Percentiles rank a stretch among this genome's conserved stretches.
Conservation (phyloP, 2,113 vertebrate genomes). For the Cyprinodon brontotheroides region DNA sequence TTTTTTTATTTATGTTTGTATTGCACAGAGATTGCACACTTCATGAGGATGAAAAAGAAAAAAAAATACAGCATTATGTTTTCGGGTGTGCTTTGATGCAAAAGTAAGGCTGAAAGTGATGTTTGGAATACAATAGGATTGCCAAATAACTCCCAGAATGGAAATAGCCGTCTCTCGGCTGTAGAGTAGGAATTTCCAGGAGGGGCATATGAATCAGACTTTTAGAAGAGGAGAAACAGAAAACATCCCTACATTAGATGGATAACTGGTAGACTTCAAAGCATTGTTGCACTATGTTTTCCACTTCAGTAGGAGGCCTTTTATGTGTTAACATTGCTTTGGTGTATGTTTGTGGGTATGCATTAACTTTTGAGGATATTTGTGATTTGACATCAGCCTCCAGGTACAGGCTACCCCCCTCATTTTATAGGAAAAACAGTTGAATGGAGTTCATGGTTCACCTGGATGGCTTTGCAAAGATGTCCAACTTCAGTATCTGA, state of each 20-base stretch:
- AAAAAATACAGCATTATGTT: conserved; percentile 26
- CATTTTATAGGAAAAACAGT: conserved; percentile 1
- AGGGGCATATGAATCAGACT: conserved; percentile 68
- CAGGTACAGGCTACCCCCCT: conserved; percentile 19
- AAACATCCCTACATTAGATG: conserved; percentile 68
- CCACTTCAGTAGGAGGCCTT: conserved; percentile 66
- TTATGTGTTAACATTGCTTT: conserved; percentile 75
- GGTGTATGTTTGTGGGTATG: conserved; percentile 54
- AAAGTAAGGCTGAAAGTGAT: conserved; percentile 58
- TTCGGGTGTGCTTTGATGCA: conserved; percentile 64
- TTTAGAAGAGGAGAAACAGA: conserved; percentile 60
- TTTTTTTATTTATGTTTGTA: conserved; percentile 12
- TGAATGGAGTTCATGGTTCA: conserved; percentile 2
- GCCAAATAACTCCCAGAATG: conserved; percentile 55
- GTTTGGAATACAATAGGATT: conserved; percentile 24
- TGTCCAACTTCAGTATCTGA: background rate
- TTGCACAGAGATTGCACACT: conserved; percentile 56
- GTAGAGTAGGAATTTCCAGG: conserved; percentile 32
- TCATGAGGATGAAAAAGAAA: conserved; percentile 20
- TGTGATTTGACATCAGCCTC: conserved; percentile 41
- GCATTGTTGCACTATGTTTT: conserved; percentile 67
- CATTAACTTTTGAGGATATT: conserved; percentile 36
- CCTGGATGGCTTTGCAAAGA: background rate
- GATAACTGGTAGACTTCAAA: conserved; percentile 76
- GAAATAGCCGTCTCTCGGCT: conserved; percentile 39